A percentile compares a stretch with the other conserved stretches of the same genome.
These are phyloP conservation scores for Urosaurus nigricauda DNA, from an alignment of 2,797 vertebrate species.

Conservation along the genomic window DNA sequence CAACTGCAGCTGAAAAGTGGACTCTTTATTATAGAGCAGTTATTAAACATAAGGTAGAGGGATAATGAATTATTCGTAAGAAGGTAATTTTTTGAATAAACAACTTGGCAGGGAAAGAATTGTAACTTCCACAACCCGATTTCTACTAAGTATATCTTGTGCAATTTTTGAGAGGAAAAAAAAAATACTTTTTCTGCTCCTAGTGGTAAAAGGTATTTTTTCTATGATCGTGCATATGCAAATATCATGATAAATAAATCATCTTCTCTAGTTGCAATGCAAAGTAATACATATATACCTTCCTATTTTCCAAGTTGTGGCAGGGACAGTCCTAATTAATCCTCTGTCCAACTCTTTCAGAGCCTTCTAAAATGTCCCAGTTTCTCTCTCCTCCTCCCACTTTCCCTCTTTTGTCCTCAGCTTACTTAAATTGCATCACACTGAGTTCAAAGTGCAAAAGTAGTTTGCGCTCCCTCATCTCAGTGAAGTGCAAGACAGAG, in stretches of 20 bases:
- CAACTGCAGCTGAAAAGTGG: conserved; percentile 62
- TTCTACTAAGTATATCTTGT: conserved; percentile 61
- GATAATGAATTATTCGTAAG: conserved; percentile 68
- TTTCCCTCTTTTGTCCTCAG: too few species aligned
- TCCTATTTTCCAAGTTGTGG: too few species aligned
- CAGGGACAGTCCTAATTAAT: too few species aligned
- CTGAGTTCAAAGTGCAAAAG: too few species aligned
- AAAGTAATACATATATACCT: too few species aligned
- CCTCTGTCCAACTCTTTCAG: too few species aligned
- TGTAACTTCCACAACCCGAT: conserved; percentile 57
- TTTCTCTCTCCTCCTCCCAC: too few species aligned
- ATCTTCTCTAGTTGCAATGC: conserved; percentile 1
- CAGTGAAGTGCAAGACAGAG: too few species aligned
- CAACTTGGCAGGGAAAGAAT: conserved; percentile 55
- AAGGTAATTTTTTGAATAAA: conserved; percentile 66
- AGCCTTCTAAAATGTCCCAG: too few species aligned
- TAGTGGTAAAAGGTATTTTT: conserved; percentile 30
- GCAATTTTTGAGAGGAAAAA: conserved; percentile 31
- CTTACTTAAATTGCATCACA: too few species aligned
- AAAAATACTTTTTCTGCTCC: conserved; percentile 15
- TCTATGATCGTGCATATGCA: not conserved
- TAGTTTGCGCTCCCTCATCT: too few species aligned
- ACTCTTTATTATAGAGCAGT: conserved; percentile 60
- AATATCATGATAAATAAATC: not conserved
- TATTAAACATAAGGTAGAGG: conserved; percentile 59